A percentile compares a stretch with the other conserved stretches of the same genome.
These are phyloP conservation scores for Rhabdophis nuchalis DNA, from an alignment of 2,797 vertebrate genomes.

Conservation along the genomic window DNA sequence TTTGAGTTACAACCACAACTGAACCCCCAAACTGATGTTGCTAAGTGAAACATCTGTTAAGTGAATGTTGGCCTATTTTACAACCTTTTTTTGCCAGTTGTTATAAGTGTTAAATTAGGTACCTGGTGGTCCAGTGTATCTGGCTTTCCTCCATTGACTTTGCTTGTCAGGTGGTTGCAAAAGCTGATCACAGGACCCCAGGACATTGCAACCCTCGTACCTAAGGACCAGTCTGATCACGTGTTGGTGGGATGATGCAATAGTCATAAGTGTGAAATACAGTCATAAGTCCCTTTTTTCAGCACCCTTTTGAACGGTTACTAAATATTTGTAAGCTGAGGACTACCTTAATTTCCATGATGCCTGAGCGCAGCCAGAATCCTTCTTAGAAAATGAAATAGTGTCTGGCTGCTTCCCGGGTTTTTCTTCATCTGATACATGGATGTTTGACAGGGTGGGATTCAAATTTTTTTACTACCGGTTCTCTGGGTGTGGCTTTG, in stretches of 20 bases:
- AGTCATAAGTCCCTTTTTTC: neutral
- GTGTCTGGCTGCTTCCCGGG: neutral
- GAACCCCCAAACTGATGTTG: neutral
- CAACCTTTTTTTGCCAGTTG: neutral
- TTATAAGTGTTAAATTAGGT: neutral
- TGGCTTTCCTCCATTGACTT: neutral
- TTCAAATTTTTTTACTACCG: no score
- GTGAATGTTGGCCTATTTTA: neutral
- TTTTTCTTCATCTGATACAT: neutral
- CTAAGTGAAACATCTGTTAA: neutral
- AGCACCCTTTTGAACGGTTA: neutral
- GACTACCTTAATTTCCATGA: neutral
- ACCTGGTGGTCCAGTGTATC: neutral
- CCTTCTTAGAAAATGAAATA: neutral
- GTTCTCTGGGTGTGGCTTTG: no score
- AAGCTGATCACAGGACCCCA: neutral
- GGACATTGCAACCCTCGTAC: neutral
- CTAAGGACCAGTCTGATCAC: neutral
- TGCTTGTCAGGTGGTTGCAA: no score
- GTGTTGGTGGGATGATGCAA: neutral
- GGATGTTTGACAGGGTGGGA: no score
- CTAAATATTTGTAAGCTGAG: neutral
- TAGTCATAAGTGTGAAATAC: neutral
- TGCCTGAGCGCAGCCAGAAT: neutral
- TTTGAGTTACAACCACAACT: neutral